These are phyloP conservation scores for Matsumurasca onukii DNA, from an alignment of 1,140 invertebrate species.

Conservation along the genomic window DNA sequence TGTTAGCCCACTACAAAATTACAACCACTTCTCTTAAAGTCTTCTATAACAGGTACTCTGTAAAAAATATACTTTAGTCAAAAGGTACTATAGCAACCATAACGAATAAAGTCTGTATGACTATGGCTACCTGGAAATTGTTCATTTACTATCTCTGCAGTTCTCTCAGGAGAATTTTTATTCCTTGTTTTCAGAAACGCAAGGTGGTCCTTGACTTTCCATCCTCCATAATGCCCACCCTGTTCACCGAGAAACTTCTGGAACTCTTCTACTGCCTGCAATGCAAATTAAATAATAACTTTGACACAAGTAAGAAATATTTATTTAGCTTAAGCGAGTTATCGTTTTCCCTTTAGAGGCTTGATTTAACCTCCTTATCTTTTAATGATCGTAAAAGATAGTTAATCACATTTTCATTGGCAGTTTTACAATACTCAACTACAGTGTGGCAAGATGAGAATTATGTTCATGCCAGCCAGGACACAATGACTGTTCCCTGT, in stretches of 20 bases:
- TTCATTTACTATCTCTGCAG: conserved; percentile 10
- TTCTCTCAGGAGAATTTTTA: conserved; percentile 1
- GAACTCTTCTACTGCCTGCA: conserved; percentile 14
- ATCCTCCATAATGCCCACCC: conserved; percentile 13
- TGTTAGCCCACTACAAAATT: neutral
- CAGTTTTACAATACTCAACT: neutral
- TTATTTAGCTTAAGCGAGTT: neutral
- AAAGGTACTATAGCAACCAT: neutral
- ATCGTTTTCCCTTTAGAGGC: neutral
- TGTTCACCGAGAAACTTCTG: neutral
- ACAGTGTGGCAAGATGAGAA: neutral
- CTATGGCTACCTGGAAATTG: neutral
- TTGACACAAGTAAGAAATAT: neutral
- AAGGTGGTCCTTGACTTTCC: conserved; percentile 12
- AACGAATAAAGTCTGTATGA: neutral
- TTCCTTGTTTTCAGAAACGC: conserved; percentile 4
- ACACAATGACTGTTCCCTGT: too few relatives aligned
- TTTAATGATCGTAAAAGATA: neutral
- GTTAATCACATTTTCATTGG: neutral
- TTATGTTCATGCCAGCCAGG: too few relatives aligned
- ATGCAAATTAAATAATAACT: neutral
- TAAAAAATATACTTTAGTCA: neutral
- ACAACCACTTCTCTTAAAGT: neutral
- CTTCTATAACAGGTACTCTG: neutral
- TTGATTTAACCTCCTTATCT: neutral